Evolutionary conservation across 2,888 invertebrate genomes (phyloP), one percentile per base, ranked within the genome.

Genomic region (Phlogophora meticulosa): DNA sequence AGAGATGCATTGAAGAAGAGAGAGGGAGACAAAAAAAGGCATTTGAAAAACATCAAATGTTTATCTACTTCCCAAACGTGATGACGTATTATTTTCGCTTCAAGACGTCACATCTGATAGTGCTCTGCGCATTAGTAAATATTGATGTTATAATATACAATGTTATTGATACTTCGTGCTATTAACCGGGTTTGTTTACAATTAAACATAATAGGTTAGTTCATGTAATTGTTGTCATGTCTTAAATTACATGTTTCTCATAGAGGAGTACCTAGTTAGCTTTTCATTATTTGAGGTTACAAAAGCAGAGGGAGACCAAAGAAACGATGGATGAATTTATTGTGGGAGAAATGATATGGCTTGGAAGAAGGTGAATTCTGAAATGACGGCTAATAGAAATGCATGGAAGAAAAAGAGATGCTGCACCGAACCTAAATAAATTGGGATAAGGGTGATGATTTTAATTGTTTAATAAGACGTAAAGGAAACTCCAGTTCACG

Each of bases 121-220:
- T 52, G 20, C 49, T 53, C 4, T 20, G 32, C 49, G 15, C 45
- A 36, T n/a, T n/a, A 51, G 68, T 55, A 59, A 74, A 59, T 46
- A 36, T 68, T 67, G 7, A 48, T 55, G 24, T 52, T 56, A 34
- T 38, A 5, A 24, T 17, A 24, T 32, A 38, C 32, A 36, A 46
- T 57, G 45, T 56, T 56, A 46, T 67, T 45, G 48, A 11, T 7
- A 32, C 20, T 13, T 17, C 13, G 24, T 42, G 49, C 24, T 53
- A 22, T 22, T 55, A 49, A 36, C 58, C 11, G 13, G 24, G 13
- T 55, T 38, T 76, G 59, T 70, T 74, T 71, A 70, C 45, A 62
- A 55, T 55, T 42, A 3, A 28, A 22, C 10, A 58, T 36, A 48
- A 57, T 45, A 17, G 34, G 10, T 69, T 61, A 2, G 17, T 36